These are phyloP conservation scores for Darevskia nairensis DNA, from an alignment of 2,797 vertebrate species.

Conservation along the genomic window DNA sequence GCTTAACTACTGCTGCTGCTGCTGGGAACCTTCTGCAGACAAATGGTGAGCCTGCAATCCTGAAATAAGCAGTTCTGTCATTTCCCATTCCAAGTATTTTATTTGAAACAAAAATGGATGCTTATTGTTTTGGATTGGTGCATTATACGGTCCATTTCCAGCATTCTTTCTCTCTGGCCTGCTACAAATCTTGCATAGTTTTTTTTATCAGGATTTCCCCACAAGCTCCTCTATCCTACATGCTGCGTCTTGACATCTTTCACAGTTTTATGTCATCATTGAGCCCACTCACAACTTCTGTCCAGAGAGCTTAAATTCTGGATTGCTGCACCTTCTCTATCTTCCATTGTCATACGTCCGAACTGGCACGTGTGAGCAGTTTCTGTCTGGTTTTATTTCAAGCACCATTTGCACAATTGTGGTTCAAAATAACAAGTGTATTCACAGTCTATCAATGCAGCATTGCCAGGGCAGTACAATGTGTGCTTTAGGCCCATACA, in stretches of 20 bases:
- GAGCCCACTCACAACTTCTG: not conserved
- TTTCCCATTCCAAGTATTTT: not conserved
- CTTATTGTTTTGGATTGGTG: not conserved
- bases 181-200: not conserved
- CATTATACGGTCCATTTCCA: not conserved
- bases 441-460: conserved; percentile 54
- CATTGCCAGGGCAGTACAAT: conserved; percentile 53
- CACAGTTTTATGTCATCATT: not conserved
- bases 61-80: not conserved
- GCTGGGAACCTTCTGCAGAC: not conserved
- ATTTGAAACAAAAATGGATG: not conserved
- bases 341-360: conserved; percentile 37
- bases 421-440: conserved; percentile 59
- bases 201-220: not conserved
- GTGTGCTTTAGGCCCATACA: conserved; percentile 47
- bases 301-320: not conserved
- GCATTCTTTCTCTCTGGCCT: not conserved
- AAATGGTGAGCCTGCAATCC: not conserved
- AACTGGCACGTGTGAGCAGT: conserved; percentile 53
- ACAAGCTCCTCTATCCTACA: not conserved
- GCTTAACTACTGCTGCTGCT: not conserved
- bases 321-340: conserved; percentile 23
- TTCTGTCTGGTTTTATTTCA: conserved; percentile 20
- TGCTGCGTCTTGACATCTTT: not conserved
- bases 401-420: conserved; percentile 66